These are phyloP conservation scores for Dryas iulia DNA, from an alignment of 1,140 invertebrate species.

Conservation along the genomic window DNA sequence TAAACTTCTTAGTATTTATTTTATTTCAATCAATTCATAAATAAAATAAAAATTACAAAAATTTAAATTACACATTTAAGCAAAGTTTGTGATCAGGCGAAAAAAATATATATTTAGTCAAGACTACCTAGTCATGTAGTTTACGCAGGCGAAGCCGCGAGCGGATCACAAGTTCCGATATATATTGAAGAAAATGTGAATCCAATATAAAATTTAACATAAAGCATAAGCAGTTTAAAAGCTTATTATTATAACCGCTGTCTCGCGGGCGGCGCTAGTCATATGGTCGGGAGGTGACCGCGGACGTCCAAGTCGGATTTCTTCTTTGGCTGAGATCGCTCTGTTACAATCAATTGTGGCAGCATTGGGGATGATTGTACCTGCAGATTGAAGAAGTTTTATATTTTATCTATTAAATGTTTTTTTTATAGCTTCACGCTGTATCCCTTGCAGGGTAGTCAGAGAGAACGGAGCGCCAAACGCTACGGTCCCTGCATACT, in stretches of 20 bases:
- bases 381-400: slow-evolving; percentile 32
- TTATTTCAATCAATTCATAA: too few species aligned
- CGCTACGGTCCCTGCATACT: too few species aligned
- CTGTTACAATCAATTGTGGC: slow-evolving; percentile 63
- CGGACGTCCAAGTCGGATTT: slow-evolving; percentile 81
- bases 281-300: slow-evolving; percentile 87
- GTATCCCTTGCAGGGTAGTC: too few species aligned
- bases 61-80: too few species aligned
- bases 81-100: too few species aligned
- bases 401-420: background rate
- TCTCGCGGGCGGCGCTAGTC: slow-evolving; percentile 66
- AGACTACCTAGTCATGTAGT: too few species aligned
- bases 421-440: background rate
- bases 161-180: too few species aligned
- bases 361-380: slow-evolving; percentile 83
- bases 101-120: too few species aligned
- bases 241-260: slow-evolving; percentile 40
- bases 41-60: too few species aligned
- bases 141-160: too few species aligned
- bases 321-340: slow-evolving; percentile 54
- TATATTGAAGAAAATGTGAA: background rate
- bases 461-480: too few species aligned
- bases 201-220: slow-evolving; percentile 11
- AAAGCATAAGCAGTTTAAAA: slow-evolving; percentile 10
- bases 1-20: too few species aligned